Evolutionary conservation across 2,888 invertebrate species (phyloP), one percentile per base, ranked within the genome.

Genomic region (Hydriomena furcata): DNA sequence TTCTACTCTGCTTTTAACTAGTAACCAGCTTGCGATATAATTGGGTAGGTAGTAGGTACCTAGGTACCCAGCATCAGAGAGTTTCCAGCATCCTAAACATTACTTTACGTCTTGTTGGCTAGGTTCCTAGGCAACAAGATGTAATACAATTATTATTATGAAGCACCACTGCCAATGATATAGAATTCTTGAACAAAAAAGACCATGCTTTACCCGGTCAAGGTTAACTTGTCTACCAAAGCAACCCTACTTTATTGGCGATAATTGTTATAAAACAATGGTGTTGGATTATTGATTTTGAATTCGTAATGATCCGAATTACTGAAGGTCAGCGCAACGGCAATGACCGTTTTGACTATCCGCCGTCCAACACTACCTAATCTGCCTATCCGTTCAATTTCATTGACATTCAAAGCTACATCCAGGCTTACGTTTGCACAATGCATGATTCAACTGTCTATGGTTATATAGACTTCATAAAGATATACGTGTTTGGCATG

Each of bases 231-330:
- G 44, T 32, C 48, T 32, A 47, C 50, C 41, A 47, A 32, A 7
- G 31, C 7, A 31, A 27, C 25, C 28, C 12, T 48, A 17, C 17
- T 4, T 17, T 17, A 4, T 38, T 50, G 42, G 35, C 46, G 60
- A 52, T 65, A 45, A 74, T 71, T 75, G 66, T 72, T 68, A 42
- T 51, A 37, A 21, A 68, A 78, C 77, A 77, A 77, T 76, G 53
- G 64, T 21, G 47, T 31, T 37, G 55, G 47, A 55, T 61, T 58
- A 71, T 73, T 68, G 68, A 70, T 69, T 73, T 58, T 41, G 46
- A 60, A 62, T 68, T 58, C 34, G 25, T 53, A 61, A 55, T 51
- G 23, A 53, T 43, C 41, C 46, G 71, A 17, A 41, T 11, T 28
- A n/a, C 21, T 31, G 49, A 50, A 55, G 55, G 55, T 42, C 36